A percentile compares a stretch with the other conserved stretches of the same genome.
These are phyloP conservation scores for Epinotia nisella DNA, from an alignment of 2,888 invertebrate species.

Conservation along the genomic window DNA sequence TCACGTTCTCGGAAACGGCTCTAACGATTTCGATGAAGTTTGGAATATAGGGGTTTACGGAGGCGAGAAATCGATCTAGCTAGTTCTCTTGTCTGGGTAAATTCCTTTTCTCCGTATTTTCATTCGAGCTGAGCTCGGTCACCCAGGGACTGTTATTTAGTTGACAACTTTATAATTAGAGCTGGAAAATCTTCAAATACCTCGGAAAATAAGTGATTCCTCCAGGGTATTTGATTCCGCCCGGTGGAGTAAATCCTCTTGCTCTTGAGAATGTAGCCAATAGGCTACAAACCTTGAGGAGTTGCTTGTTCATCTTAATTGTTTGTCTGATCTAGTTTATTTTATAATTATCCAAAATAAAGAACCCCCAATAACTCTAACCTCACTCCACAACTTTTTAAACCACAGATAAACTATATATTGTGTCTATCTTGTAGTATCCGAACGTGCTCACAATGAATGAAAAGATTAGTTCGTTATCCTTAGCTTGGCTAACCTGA, in stretches of 20 bases:
- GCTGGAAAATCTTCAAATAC: conserved; percentile 54
- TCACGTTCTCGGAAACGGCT: no score
- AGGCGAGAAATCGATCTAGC: no score
- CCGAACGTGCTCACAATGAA: no score
- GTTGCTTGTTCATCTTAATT: conserved; percentile 61
- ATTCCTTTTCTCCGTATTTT: no score
- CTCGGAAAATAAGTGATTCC: conserved; percentile 81
- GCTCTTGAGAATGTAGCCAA: conserved; percentile 57
- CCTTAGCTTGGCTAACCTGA: neutral
- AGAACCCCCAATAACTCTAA: neutral
- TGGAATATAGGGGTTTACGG: no score
- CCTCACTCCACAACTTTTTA: conserved; percentile 18
- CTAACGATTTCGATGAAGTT: no score
- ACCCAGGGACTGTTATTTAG: no score
- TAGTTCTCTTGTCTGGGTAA: no score
- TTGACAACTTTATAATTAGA: neutral
- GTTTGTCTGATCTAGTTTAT: neutral
- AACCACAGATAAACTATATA: neutral
- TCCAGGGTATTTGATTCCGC: conserved; percentile 84
- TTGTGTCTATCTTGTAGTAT: no score
- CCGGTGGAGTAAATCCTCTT: conserved; percentile 72
- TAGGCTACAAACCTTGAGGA: conserved; percentile 61
- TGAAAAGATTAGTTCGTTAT: no score
- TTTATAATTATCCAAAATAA: neutral
- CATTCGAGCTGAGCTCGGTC: no score